Percentiles rank a stretch among this genome's conserved stretches.
Evolutionary conservation across 2,113 vertebrate species (phyloP).

Genomic region (Alouatta palliata): DNA sequence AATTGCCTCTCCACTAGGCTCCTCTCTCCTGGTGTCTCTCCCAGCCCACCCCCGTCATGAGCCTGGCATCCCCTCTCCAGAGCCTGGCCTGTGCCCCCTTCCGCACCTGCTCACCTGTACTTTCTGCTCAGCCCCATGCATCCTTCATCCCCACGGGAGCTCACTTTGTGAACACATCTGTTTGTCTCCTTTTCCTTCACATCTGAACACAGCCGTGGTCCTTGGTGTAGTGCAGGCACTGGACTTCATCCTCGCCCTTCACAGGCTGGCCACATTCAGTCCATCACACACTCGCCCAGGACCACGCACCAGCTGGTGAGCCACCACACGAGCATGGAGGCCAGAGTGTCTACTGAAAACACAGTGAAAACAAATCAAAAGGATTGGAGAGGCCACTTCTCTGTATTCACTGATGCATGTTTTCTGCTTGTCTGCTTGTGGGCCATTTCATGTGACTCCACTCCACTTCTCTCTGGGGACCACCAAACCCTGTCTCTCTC

Average conservation of each 20-base stretch:
- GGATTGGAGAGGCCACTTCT: neutral
- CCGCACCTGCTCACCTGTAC: fast-evolving
- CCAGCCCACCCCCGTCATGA: neutral
- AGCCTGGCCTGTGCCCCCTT: too few species aligned
- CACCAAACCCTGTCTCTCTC: neutral
- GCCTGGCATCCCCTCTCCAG: too few species aligned
- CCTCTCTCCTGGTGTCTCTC: fast-evolving
- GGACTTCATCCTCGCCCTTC: neutral
- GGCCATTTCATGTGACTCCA: neutral
- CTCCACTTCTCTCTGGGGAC: neutral
- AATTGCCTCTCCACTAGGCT: fast-evolving
- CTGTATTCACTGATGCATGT: fast-evolving
- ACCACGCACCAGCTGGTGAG: neutral
- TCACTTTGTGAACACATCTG: neutral
- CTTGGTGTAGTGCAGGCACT: neutral
- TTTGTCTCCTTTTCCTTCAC: neutral
- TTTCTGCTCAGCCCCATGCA: too few species aligned
- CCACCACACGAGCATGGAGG: neutral
- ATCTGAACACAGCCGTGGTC: neutral
- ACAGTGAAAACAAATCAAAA: too few species aligned
- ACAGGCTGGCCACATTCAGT: neutral
- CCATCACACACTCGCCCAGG: too few species aligned
- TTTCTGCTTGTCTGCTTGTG: neutral
- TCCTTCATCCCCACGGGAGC: neutral
- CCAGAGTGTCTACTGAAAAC: neutral